phyloP scores from a whole-genome alignment of 1,140 invertebrate genomes.

The Panulirus ornatus region DNA sequence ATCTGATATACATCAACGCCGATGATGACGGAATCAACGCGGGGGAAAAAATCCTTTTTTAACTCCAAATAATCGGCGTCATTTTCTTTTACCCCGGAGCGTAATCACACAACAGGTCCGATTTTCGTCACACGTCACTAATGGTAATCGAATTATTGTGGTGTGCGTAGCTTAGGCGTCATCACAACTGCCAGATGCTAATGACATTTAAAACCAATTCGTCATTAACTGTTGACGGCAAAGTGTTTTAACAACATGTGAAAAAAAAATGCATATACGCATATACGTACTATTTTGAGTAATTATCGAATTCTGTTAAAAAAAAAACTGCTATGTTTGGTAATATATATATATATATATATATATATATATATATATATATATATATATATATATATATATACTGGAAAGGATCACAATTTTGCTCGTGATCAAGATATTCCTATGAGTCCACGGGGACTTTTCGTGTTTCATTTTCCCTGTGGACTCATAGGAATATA shows the following conservation, averaged over 20 bases:
- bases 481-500: no score
- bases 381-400: neutral
- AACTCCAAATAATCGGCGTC: neutral
- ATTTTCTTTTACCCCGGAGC: neutral
- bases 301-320: neutral
- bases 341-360: conserved; percentile 21
- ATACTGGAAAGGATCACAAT: no score
- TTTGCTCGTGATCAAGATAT: no score
- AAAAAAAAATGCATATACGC: neutral
- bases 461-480: no score
- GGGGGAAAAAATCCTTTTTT: no score
- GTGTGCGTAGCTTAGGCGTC: neutral
- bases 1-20: no score
- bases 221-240: neutral
- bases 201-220: neutral
- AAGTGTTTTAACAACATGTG: neutral
- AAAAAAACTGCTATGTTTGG: no score
- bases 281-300: neutral
- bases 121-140: neutral
- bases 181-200: neutral
- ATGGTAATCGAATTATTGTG: neutral
- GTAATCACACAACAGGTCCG: neutral
- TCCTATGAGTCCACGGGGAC: no score
- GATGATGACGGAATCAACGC: no score
- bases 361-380: conserved; percentile 11